Percentiles rank a stretch among this genome's conserved stretches.
phyloP scores from a whole-genome alignment of 2,797 vertebrate species.

The Fringilla coelebs region DNA sequence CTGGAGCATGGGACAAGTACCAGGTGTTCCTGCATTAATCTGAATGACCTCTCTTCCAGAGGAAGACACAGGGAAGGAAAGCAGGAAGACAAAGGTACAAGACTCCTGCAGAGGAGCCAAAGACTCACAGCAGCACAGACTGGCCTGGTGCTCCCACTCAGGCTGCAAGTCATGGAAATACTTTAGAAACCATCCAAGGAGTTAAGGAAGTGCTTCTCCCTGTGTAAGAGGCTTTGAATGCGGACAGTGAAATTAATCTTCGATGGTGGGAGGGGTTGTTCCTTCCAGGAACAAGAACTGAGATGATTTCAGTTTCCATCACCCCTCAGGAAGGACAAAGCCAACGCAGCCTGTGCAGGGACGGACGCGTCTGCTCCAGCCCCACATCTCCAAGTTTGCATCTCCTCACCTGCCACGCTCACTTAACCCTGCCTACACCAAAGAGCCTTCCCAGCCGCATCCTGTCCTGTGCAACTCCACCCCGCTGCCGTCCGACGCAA shows the following conservation, averaged over 20 bases:
- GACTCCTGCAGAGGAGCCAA: not conserved
- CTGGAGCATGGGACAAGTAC: accelerated
- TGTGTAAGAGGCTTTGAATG: not conserved
- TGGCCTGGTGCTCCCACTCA: not conserved
- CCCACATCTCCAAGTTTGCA: not conserved
- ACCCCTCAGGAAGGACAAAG: not conserved
- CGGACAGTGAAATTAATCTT: not conserved
- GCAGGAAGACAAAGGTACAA: not conserved
- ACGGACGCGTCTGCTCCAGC: accelerated
- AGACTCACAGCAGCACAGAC: not conserved
- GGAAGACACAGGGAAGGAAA: not conserved
- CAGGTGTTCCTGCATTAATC: not conserved
- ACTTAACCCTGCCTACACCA: not conserved
- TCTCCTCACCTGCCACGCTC: accelerated
- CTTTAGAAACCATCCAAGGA: not conserved
- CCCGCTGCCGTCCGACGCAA: accelerated
- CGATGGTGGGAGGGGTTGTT: not conserved
- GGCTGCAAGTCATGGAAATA: accelerated
- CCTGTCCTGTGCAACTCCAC: not conserved
- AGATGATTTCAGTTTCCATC: not conserved
- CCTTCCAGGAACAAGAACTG: not conserved
- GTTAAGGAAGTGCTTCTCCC: not conserved
- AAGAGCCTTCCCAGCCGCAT: not conserved
- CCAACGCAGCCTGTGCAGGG: accelerated
- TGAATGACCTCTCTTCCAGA: not conserved